Evolutionary conservation across 2,113 vertebrate genomes (phyloP).

Genomic region (Corythornis vintsioides): DNA sequence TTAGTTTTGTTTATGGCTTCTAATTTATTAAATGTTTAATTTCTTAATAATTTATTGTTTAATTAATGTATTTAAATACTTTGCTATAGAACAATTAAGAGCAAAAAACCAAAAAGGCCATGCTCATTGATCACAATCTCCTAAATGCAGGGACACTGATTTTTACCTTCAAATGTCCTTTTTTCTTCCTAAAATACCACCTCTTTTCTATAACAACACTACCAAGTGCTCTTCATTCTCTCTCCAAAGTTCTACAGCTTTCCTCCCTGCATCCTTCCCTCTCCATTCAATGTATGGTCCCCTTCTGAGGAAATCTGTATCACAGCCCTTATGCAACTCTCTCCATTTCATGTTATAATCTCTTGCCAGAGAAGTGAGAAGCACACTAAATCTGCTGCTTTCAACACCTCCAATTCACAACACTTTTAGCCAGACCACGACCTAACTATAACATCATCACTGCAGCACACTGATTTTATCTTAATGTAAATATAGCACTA

Average conservation of each 20-base stretch:
- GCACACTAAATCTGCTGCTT: slow-evolving; percentile 26
- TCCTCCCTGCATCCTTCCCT: not conserved
- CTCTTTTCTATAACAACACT: not conserved
- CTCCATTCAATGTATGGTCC: not conserved
- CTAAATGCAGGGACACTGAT: not conserved
- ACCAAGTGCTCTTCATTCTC: not conserved
- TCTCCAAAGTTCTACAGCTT: not conserved
- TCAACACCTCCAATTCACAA: slow-evolving; percentile 9
- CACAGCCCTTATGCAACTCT: not conserved
- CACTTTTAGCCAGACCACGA: not conserved
- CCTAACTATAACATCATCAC: not conserved
- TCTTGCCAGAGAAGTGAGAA: slow-evolving; percentile 19
- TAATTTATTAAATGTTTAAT: not conserved
- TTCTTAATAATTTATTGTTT: too few relatives aligned
- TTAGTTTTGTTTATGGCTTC: not conserved
- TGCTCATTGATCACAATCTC: not conserved
- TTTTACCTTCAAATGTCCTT: not conserved
- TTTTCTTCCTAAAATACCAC: not conserved
- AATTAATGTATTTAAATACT: not conserved
- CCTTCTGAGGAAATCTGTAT: not conserved
- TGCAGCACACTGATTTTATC: not conserved
- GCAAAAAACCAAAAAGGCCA: not conserved
- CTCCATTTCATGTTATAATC: not conserved
- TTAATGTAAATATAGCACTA: not conserved
- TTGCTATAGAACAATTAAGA: not conserved